phyloP scores from a whole-genome alignment of 2,888 invertebrate genomes.

The Sarcophaga variegata region DNA sequence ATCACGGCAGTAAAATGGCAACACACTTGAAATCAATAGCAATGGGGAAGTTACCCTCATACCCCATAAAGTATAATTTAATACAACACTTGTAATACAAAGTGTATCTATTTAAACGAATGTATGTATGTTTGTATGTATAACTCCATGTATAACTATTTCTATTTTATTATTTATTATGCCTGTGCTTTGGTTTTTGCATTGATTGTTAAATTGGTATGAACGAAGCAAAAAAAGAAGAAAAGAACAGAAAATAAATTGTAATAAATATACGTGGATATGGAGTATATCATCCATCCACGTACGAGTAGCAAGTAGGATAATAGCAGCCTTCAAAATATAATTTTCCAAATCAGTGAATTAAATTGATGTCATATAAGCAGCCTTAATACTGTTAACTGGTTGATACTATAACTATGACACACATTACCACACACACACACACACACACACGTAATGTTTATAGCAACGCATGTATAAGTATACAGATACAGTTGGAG shows the following conservation, averaged over 20 bases:
- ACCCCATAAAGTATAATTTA: not conserved
- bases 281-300: too few species aligned
- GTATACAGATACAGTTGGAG: not conserved
- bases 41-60: not conserved
- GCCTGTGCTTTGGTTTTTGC: not conserved
- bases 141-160: not conserved
- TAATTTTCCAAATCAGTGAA: constrained; percentile 77
- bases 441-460: not conserved
- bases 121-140: not conserved
- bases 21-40: too few species aligned
- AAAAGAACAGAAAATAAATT: too few species aligned
- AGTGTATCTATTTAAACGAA: not conserved
- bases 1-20: not conserved
- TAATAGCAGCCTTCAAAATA: constrained; percentile 66
- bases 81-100: not conserved
- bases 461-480: not conserved
- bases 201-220: not conserved
- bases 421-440: not conserved
- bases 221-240: not conserved
- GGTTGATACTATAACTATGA: constrained; percentile 1
- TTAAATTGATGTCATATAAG: constrained; percentile 71
- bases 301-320: too few species aligned
- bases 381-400: constrained; percentile 49
- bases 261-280: not conserved
- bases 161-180: not conserved